These are phyloP conservation scores for Peucedramus taeniatus DNA, from an alignment of 2,113 vertebrate genomes.

Conservation along the genomic window DNA sequence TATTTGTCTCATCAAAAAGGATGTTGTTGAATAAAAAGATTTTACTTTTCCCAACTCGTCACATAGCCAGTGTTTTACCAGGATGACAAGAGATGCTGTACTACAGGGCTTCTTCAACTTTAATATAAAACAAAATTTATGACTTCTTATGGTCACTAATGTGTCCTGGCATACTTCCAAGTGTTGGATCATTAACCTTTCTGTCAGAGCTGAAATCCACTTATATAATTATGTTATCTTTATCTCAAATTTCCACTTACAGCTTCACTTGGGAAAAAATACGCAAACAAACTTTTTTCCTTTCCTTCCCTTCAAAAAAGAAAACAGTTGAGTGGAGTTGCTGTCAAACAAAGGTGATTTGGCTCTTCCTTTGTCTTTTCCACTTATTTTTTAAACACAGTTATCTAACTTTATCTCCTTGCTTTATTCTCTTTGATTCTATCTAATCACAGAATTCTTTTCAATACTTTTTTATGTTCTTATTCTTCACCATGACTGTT, in stretches of 20 bases:
- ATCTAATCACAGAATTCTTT: not conserved
- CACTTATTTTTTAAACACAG: not conserved
- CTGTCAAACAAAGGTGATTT: not conserved
- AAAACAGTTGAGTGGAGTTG: not conserved
- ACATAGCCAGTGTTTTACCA: not conserved
- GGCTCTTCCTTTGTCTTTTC: not conserved
- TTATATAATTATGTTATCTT: conserved; percentile 46
- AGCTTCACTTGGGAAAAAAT: not conserved
- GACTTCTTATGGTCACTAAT: conserved; percentile 33
- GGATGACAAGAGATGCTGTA: not conserved
- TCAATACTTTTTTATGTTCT: not conserved
- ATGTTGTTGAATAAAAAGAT: not conserved
- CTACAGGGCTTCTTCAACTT: not conserved
- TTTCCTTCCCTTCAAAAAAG: not conserved
- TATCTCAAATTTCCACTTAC: conserved; percentile 43
- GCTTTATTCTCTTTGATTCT: not conserved
- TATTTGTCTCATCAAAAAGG: not conserved
- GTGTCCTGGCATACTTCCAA: conserved; percentile 41
- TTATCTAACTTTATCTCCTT: not conserved
- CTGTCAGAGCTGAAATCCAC: conserved; percentile 32
- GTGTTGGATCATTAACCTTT: conserved; percentile 32
- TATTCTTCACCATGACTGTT: not conserved
- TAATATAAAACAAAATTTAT: not conserved
- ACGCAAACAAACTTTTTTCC: not conserved
- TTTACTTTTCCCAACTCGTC: not conserved